These are phyloP conservation scores for Campoletis sonorensis DNA, from an alignment of 1,140 invertebrate genomes.

Conservation along the genomic window DNA sequence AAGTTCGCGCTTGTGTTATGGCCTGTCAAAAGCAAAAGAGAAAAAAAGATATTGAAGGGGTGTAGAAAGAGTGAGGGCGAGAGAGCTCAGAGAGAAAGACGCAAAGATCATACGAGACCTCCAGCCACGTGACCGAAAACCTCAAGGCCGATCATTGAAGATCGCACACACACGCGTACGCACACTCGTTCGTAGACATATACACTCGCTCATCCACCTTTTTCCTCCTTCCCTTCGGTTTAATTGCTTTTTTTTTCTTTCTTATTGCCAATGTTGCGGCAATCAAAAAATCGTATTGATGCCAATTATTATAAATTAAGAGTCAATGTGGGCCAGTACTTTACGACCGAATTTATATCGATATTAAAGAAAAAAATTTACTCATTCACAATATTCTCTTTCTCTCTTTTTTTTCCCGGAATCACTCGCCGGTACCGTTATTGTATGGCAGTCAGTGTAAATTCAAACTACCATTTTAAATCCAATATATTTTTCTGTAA, in stretches of 20 bases:
- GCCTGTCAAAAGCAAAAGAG: conserved; percentile 23
- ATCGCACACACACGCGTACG: neutral
- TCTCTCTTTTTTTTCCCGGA: neutral
- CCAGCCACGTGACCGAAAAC: conserved; percentile 14
- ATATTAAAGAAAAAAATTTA: conserved; percentile 25
- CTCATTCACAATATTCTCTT: neutral
- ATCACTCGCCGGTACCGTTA: conserved; percentile 30
- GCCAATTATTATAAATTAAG: conserved; percentile 34
- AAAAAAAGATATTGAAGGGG: neutral
- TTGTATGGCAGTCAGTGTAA: neutral
- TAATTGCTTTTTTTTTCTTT: neutral
- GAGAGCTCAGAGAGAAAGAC: neutral
- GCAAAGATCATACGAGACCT: neutral
- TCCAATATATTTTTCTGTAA: no score
- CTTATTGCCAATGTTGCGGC: neutral
- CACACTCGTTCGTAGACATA: neutral
- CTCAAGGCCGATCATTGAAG: conserved; percentile 24
- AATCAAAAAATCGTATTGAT: conserved; percentile 16
- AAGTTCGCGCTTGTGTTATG: conserved; percentile 33
- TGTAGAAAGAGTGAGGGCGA: neutral
- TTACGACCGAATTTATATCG: conserved; percentile 28
- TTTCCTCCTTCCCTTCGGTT: neutral
- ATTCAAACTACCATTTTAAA: no score
- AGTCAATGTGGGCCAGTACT: conserved; percentile 9
- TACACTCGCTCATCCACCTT: neutral